Conservation (phyloP, 1,140 invertebrate species). For the Scaptomyza hsui region DNA sequence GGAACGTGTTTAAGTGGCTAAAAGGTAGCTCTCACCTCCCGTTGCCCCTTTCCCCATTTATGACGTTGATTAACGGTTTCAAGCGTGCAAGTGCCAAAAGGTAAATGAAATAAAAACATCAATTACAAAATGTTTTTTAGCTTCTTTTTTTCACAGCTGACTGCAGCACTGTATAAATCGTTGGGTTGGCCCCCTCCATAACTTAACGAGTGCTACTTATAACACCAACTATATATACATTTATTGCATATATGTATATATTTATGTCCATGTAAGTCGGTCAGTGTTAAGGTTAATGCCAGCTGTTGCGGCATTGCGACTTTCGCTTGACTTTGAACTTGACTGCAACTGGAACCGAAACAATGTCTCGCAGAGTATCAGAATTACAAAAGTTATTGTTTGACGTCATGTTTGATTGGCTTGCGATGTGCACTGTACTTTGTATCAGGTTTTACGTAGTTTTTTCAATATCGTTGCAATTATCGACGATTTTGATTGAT, state of each 20-base stretch:
- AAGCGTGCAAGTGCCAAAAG: conserved; percentile 54
- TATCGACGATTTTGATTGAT: background rate
- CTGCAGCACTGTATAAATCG: conserved; percentile 18
- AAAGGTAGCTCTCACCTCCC: conserved; percentile 8
- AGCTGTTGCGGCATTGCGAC: conserved; percentile 8
- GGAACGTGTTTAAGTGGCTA: conserved; percentile 56
- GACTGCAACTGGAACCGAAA: background rate
- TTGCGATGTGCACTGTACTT: background rate
- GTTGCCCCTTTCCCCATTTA: background rate
- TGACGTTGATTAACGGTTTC: conserved; percentile 54
- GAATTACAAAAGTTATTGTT: background rate
- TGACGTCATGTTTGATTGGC: background rate
- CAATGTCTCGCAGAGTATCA: background rate
- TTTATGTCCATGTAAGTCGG: conserved; percentile 21
- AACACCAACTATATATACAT: background rate
- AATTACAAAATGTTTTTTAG: conserved; percentile 24
- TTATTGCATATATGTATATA: background rate
- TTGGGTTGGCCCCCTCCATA: background rate
- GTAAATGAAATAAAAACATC: conserved; percentile 41
- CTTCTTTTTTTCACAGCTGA: conserved; percentile 1
- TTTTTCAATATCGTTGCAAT: conserved; percentile 1
- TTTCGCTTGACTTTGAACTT: conserved; percentile 50
- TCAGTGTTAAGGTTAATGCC: conserved; percentile 43
- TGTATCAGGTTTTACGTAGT: background rate
- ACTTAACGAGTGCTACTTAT: no score